These are phyloP conservation scores for Mya arenaria DNA, from an alignment of 1,140 invertebrate genomes.

Conservation along the genomic window DNA sequence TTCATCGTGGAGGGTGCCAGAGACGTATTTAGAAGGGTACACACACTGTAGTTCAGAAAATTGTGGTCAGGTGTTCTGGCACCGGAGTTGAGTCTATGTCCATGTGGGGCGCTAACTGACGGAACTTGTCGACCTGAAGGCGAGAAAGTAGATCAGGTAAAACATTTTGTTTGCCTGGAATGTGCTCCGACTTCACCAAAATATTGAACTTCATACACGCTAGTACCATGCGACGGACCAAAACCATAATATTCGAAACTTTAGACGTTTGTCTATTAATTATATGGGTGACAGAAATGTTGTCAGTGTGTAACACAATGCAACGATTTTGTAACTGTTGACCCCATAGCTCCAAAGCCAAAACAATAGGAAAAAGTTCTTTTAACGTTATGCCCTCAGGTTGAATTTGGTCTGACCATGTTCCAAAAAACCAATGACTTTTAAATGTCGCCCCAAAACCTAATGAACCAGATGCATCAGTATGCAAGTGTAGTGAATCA, in stretches of 20 bases:
- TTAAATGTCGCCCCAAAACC: constrained; percentile 37
- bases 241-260: constrained; percentile 46
- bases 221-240: no score
- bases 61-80: neutral
- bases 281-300: constrained; percentile 48
- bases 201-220: no score
- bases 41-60: constrained; percentile 15
- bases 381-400: constrained; percentile 10
- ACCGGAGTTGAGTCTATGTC: constrained; percentile 11
- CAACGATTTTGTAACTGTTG: neutral
- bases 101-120: constrained; percentile 28
- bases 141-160: constrained; percentile 55
- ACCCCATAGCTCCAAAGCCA: constrained; percentile 45
- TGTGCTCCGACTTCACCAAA: constrained; percentile 50
- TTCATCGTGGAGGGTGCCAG: constrained; percentile 24
- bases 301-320: constrained; percentile 45
- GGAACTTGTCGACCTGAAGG: constrained; percentile 54
- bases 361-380: constrained; percentile 51
- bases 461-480: constrained; percentile 32
- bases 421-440: constrained; percentile 32
- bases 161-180: constrained; percentile 52
- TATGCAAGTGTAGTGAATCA: constrained; percentile 36
- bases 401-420: constrained; percentile 3
- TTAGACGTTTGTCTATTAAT: constrained; percentile 48
- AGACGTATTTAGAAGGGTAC: neutral